Conservation (phyloP, 2,888 invertebrate genomes). For the Lycophotia porphyrea region DNA sequence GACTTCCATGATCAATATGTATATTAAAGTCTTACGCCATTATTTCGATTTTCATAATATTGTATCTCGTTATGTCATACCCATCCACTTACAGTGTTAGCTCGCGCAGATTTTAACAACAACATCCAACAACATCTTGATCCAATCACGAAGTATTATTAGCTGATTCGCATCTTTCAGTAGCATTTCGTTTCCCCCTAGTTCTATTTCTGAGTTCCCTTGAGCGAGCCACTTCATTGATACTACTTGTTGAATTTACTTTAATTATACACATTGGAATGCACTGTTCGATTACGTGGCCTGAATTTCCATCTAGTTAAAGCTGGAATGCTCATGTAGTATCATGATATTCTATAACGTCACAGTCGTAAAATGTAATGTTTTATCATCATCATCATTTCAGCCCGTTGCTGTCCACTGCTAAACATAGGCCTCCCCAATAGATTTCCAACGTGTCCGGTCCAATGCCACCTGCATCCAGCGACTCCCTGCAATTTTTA, state of each 20-base stretch:
- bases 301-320: slow-evolving; percentile 74
- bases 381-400: too few species aligned
- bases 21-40: background rate
- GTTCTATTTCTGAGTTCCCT: slow-evolving; percentile 77
- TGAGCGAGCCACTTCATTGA: slow-evolving; percentile 80
- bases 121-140: slow-evolving; percentile 58
- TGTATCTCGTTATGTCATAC: slow-evolving; percentile 28
- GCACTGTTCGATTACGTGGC: slow-evolving; percentile 72
- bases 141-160: slow-evolving; percentile 63
- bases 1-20: background rate
- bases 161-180: slow-evolving; percentile 69
- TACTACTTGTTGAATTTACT: slow-evolving; percentile 71
- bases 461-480: too few species aligned
- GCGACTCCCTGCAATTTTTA: too few species aligned
- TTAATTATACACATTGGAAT: slow-evolving; percentile 75
- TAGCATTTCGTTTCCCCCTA: slow-evolving; percentile 72
- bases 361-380: slow-evolving; percentile 9
- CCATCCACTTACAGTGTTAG: slow-evolving; percentile 21
- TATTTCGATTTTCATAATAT: slow-evolving; percentile 26
- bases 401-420: too few species aligned
- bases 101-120: slow-evolving; percentile 27
- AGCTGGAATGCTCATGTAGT: slow-evolving; percentile 55
- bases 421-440: too few species aligned
- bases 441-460: too few species aligned
- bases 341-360: slow-evolving; percentile 12